Evolutionary conservation across 1,140 invertebrate species (phyloP), one percentile per base, ranked within the genome.

Genomic region (Trichoplusia ni): DNA sequence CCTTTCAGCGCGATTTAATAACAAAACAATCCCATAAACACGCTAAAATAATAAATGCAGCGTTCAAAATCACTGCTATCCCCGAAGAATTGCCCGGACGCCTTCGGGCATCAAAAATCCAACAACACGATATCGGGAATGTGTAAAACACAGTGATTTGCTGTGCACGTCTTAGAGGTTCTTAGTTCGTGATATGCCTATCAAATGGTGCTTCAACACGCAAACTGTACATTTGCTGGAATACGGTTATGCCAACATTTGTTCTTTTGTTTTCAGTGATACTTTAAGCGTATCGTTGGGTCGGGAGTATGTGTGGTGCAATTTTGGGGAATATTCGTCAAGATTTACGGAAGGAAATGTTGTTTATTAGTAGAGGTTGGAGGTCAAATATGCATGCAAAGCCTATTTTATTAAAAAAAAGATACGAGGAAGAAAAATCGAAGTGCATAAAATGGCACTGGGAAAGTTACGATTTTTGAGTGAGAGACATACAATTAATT

Each of bases 121-220:
- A 8, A 40, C n/a, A 25, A 58, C 54, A 44, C 54, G 54, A 29
- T 58, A 42, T 3, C 9, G 38, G 21, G 5, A 27, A 40, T 58
- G 54, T 58, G 54, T 58, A 44, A 44, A 44, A 44, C 54, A 58
- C 54, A 44, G 37, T 58, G 54, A 58, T 58, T 58, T 58, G 54
- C 54, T 19, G 54, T 58, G 54, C 23, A 42, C 54, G 54, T 58
- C 37, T 58, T 40, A 49, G 23, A 58, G 21, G 38, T 8, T 25
- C 38, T 31, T 18, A 13, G 54, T 58, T 44, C 54, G 54, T 58
- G 54, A 58, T 58, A 40, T n/a, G 54, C 19, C 23, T 42, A 42
- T 58, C 23, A 58, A 56, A 58, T 58, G 54, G 38, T 44, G 1
- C 1, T 3, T n/a, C 5, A 6, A 42, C 54, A 58, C 54, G 54